A percentile compares a stretch with the other conserved stretches of the same genome.
These are phyloP conservation scores for Campylorhamphus procurvoides DNA, from an alignment of 2,113 vertebrate genomes.

Conservation along the genomic window DNA sequence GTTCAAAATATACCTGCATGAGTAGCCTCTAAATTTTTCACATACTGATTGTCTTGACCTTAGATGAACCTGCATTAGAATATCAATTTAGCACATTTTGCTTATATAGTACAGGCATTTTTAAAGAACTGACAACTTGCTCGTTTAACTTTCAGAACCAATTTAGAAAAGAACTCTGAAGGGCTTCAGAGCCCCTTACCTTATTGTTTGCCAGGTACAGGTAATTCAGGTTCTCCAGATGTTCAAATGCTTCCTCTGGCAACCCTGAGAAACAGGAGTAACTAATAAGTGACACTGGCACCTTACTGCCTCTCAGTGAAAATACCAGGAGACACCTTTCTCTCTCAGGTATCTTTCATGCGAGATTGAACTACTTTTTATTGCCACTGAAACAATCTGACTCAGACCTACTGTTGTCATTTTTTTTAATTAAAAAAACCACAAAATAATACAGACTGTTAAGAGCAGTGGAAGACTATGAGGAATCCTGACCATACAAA, in stretches of 20 bases:
- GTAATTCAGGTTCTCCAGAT: constrained; percentile 90
- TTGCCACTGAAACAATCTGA: not conserved
- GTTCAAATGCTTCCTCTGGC: constrained; percentile 92
- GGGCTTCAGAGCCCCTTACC: constrained; percentile 75
- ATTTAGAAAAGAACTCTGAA: not conserved
- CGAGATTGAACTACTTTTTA: not conserved
- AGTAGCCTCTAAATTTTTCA: not conserved
- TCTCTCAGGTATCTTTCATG: not conserved
- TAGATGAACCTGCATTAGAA: not conserved
- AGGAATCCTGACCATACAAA: not conserved
- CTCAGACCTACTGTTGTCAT: not conserved
- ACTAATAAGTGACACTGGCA: constrained; percentile 39
- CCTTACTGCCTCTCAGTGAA: not conserved
- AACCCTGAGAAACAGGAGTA: constrained; percentile 79
- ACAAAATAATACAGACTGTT: not conserved
- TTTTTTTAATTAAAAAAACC: not conserved
- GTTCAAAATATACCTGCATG: not conserved
- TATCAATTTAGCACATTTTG: not conserved
- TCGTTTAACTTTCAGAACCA: not conserved
- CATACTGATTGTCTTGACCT: not conserved
- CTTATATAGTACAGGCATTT: not conserved
- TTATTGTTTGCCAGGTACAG: constrained; percentile 97
- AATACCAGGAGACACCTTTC: not conserved
- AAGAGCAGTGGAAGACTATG: not conserved
- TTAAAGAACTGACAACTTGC: not conserved